A percentile compares a stretch with the other conserved stretches of the same genome.
Conservation (phyloP, 2,797 vertebrate species). For the Gambusia yucatana region DNA sequence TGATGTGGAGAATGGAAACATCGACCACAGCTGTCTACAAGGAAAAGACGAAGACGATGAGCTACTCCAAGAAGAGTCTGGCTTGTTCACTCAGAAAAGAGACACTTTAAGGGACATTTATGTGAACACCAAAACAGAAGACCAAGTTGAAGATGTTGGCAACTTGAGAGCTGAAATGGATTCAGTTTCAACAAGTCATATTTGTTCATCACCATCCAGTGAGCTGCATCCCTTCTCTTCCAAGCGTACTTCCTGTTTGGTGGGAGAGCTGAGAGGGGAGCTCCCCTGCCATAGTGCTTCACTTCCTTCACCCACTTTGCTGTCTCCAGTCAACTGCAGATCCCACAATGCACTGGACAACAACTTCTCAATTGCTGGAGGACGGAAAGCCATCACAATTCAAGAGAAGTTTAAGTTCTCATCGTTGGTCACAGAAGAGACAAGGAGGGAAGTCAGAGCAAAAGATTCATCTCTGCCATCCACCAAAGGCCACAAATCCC, state of each 20-base stretch:
- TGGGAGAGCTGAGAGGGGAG: slow-evolving; percentile 81
- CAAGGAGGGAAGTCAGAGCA: slow-evolving; percentile 55
- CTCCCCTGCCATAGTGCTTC: slow-evolving; percentile 78
- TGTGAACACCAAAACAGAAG: slow-evolving; percentile 37
- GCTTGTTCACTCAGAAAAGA: slow-evolving; percentile 74
- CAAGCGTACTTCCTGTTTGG: slow-evolving; percentile 65
- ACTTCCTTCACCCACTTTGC: slow-evolving; percentile 56
- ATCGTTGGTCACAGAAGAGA: slow-evolving; percentile 76
- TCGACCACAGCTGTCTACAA: slow-evolving; percentile 80
- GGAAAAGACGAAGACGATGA: slow-evolving; percentile 78
- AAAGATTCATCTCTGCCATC: slow-evolving; percentile 44
- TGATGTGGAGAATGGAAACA: slow-evolving; percentile 95
- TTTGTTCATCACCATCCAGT: slow-evolving; percentile 55
- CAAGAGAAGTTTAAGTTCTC: slow-evolving; percentile 77
- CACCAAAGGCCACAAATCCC: slow-evolving; percentile 38
- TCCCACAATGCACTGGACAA: slow-evolving; percentile 43
- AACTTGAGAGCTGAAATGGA: slow-evolving; percentile 64
- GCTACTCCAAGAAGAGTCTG: slow-evolving; percentile 78
- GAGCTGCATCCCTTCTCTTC: slow-evolving; percentile 54
- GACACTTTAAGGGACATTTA: slow-evolving; percentile 76
- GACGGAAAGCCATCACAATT: slow-evolving; percentile 68
- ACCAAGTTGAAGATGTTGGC: slow-evolving; percentile 15
- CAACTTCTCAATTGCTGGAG: neutral
- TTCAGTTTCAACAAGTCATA: slow-evolving; percentile 59
- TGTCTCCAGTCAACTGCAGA: slow-evolving; percentile 64